Conservation (phyloP, 2,113 vertebrate genomes). For the Miniopterus natalensis region DNA sequence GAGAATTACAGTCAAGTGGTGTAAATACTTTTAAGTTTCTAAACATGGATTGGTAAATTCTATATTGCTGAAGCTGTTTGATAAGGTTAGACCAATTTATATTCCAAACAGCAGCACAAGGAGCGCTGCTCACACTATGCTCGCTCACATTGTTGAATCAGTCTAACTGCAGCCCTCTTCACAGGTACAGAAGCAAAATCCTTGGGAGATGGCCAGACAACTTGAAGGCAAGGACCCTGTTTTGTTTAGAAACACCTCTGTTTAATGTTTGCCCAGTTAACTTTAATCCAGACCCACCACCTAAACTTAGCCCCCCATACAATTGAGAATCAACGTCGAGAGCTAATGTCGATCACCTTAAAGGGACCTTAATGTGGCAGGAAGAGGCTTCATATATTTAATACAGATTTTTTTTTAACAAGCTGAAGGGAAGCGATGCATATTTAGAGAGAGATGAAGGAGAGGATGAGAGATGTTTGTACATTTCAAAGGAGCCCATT, state of each 20-base stretch:
- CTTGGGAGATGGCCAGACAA: background rate
- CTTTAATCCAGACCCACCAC: background rate
- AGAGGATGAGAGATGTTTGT: background rate
- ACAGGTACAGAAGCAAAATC: background rate
- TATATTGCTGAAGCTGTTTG: background rate
- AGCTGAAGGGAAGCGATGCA: background rate
- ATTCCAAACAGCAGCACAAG: background rate
- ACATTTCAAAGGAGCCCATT: conserved; percentile 13
- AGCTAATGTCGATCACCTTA: background rate
- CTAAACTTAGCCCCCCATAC: background rate
- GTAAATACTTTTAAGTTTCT: background rate
- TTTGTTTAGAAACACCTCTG: background rate
- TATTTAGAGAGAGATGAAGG: background rate
- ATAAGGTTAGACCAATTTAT: background rate
- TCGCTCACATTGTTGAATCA: background rate
- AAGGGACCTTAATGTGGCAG: background rate
- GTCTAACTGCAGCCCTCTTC: background rate
- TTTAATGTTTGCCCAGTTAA: background rate
- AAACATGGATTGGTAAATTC: background rate
- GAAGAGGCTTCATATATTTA: background rate
- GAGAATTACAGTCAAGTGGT: background rate
- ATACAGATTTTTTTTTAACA: background rate
- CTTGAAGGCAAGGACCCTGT: background rate
- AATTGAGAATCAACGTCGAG: background rate
- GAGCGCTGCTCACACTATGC: rapidly evolving